Conservation (phyloP, 64 coral and sea anemone genomes). For the Montipora capricornis region DNA sequence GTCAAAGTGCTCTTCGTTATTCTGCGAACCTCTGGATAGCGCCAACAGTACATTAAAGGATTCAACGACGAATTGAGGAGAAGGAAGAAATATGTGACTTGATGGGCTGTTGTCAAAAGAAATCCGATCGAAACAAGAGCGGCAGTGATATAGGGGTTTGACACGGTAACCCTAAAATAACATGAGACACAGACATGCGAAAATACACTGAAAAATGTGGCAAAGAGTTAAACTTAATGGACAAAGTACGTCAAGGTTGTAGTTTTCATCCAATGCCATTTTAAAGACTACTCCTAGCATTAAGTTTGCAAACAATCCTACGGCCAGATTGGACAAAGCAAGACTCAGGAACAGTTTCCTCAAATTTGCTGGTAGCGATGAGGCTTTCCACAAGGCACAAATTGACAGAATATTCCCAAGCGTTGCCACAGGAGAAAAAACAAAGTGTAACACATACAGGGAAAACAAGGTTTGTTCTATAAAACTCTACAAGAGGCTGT, state of each 20-base stretch:
- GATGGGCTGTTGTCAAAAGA: no score
- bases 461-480: no score
- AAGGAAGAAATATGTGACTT: no score
- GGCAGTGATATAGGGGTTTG: no score
- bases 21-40: no score
- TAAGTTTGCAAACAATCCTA: conserved; percentile 21
- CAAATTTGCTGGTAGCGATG: not conserved
- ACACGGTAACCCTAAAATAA: not conserved
- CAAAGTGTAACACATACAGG: no score
- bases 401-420: not conserved
- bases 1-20: no score
- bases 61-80: no score
- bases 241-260: not conserved
- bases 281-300: not conserved
- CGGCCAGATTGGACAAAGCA: not conserved
- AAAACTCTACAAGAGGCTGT: no score
- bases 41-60: no score
- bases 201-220: not conserved
- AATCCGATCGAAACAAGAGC: no score
- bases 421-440: not conserved
- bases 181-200: not conserved
- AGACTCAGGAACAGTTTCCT: no score
- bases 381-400: not conserved
- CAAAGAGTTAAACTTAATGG: not conserved
- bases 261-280: not conserved